Base-by-base conservation (phyloP, 2,888 invertebrate genomes). In the Lucinisca nassula region DNA sequence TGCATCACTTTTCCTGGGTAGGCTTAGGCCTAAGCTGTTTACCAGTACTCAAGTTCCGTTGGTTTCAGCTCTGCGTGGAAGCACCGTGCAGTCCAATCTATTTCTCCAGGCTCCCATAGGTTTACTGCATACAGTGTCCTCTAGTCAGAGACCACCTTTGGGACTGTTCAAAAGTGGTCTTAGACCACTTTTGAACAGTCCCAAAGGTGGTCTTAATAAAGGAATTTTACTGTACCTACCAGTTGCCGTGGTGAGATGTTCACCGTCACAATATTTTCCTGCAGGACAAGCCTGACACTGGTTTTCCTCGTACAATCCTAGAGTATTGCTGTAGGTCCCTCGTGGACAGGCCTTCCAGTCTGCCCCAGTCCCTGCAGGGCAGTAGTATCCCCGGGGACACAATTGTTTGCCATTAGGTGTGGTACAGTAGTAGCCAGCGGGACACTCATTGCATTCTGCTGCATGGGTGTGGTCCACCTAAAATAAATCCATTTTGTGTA, bases 391-490 rank as follows among this genome's bases (percentile, higher is more conserved):
- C 1, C 81, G 81, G 0, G 95, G 95, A 84, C 95, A 95, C 37
- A 93, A 91, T 17, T 85, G 91, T 86, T 91, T 92, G 88, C 93
- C 90, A 10, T 95, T 95, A 30, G 72, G 38, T 6, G 90, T 80
- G 12, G 87, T 78, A 90, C 96, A 96, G 91, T 95, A 95, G 90
- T 92, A 95, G 6, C 96, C 95, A 0, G 95, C 95, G 4, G 95
- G 95, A 79, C 96, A 96, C 10, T 88, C 87, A 55, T 94, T 93
- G 85, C 95, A 95, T 37, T 80, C 73, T 17, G 92, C 86, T 21
- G 96, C 95, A 88, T 95, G 95, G 30, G 95, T 96, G 91, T 95
- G 94, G 86, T 95, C 95, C 17, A 95, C 95, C 95, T 95, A n/a
- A n/a, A n/a, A n/a, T n/a, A n/a, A n/a, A n/a, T n/a, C n/a, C n/a